Conservation (phyloP, 2,797 vertebrate species). For the Geotrypetes seraphini region DNA sequence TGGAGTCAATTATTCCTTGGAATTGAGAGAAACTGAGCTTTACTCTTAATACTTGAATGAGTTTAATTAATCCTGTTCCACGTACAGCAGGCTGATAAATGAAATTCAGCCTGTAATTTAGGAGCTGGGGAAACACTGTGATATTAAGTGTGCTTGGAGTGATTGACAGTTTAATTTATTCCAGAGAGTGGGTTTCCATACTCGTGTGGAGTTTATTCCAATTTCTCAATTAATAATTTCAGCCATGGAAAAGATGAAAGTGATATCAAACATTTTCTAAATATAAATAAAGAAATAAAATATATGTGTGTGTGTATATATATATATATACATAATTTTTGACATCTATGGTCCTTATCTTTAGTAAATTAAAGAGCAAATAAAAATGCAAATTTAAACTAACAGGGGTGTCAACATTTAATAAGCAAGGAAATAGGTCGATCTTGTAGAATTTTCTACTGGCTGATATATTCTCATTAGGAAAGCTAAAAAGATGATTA, state of each 20-base stretch:
- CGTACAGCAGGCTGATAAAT: constrained; percentile 62
- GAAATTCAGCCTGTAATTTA: constrained; percentile 64
- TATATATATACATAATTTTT: too few species aligned
- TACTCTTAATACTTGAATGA: constrained; percentile 40
- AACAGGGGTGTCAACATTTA: constrained; percentile 14
- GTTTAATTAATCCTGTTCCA: constrained; percentile 67
- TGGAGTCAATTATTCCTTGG: constrained; percentile 41
- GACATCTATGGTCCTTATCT: background rate
- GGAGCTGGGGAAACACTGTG: constrained; percentile 44
- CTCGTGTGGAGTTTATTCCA: constrained; percentile 32
- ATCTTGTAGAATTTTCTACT: constrained; percentile 30
- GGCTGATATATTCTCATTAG: constrained; percentile 45
- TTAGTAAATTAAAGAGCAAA: too few species aligned
- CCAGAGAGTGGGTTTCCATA: constrained; percentile 42
- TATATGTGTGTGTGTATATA: too few species aligned
- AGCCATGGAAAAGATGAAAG: constrained; percentile 11
- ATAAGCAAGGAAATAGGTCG: constrained; percentile 30
- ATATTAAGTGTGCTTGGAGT: constrained; percentile 47
- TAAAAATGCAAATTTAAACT: background rate
- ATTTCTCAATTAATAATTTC: constrained; percentile 32
- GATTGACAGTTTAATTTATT: constrained; percentile 66
- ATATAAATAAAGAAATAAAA: too few species aligned
- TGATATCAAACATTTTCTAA: constrained; percentile 8
- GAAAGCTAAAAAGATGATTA: constrained; percentile 57
- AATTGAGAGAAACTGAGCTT: constrained; percentile 37